Percentiles rank a stretch among this genome's conserved stretches.
phyloP scores from a whole-genome alignment of 2,797 vertebrate genomes.

The Bufotes viridis region DNA sequence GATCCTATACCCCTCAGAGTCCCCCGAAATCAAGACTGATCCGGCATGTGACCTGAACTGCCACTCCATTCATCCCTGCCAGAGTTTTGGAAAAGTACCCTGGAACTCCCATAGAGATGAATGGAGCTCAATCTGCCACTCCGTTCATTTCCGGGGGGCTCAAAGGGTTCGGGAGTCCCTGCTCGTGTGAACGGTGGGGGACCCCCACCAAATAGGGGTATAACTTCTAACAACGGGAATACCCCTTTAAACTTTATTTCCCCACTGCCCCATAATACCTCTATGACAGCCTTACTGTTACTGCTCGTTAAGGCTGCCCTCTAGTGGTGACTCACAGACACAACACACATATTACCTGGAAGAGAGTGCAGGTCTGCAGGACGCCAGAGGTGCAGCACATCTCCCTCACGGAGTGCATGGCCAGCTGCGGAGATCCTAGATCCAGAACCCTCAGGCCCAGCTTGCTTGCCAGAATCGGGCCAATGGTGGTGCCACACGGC shows the following conservation, averaged over 20 bases:
- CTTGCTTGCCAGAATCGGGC: conserved; percentile 90
- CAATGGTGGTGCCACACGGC: conserved; percentile 91
- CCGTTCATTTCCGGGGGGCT: no score
- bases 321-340: neutral
- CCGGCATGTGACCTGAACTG: no score
- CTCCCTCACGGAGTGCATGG: conserved; percentile 98
- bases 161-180: no score
- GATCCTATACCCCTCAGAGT: no score
- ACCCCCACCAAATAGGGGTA: no score
- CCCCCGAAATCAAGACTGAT: no score
- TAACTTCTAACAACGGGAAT: no score
- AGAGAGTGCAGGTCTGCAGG: conserved; percentile 88
- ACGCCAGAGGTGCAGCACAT: conserved; percentile 95
- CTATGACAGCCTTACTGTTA: neutral
- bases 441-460: conserved; percentile 92
- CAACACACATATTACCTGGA: conserved; percentile 81
- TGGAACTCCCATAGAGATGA: no score
- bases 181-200: no score
- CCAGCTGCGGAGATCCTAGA: conserved; percentile 89
- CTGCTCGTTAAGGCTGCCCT: neutral
- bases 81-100: no score
- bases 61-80: no score
- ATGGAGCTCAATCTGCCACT: no score
- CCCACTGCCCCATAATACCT: neutral
- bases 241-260: neutral